A percentile compares a stretch with the other conserved stretches of the same genome.
Evolutionary conservation across 2,113 vertebrate species (phyloP).

Genomic region (Excalfactoria chinensis): DNA sequence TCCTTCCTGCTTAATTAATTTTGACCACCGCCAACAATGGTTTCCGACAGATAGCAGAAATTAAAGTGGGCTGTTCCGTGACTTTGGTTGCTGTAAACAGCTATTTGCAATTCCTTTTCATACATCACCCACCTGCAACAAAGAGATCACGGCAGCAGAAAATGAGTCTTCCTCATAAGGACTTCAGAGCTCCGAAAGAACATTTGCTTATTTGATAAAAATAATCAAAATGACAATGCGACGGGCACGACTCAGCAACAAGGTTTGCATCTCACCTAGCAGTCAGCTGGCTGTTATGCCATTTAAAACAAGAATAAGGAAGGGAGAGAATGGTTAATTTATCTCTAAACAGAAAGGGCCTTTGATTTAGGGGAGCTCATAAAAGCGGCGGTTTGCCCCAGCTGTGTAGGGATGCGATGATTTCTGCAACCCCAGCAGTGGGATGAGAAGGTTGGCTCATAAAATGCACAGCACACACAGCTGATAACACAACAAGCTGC

Average conservation of each 20-base stretch:
- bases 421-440: constrained; percentile 1
- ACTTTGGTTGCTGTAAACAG: constrained; percentile 67
- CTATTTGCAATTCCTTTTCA: constrained; percentile 69
- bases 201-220: constrained; percentile 46
- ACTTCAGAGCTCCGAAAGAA: constrained; percentile 36
- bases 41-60: constrained; percentile 61
- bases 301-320: not conserved
- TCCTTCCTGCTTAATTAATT: constrained; percentile 76
- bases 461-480: not conserved
- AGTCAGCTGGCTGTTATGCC: constrained; percentile 28
- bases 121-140: constrained; percentile 60
- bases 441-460: not conserved
- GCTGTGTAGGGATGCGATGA: constrained; percentile 42
- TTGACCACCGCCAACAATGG: constrained; percentile 56
- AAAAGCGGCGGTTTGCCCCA: not conserved
- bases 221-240: constrained; percentile 52
- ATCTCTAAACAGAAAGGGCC: constrained; percentile 7
- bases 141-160: constrained; percentile 62
- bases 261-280: constrained; percentile 47
- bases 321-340: constrained; percentile 18
- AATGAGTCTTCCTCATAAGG: constrained; percentile 53
- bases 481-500: not conserved
- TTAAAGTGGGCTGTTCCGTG: constrained; percentile 64
- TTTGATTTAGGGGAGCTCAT: constrained; percentile 47
- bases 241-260: not conserved